These are phyloP conservation scores for Alouatta palliata DNA, from an alignment of 2,113 vertebrate species.

Conservation along the genomic window DNA sequence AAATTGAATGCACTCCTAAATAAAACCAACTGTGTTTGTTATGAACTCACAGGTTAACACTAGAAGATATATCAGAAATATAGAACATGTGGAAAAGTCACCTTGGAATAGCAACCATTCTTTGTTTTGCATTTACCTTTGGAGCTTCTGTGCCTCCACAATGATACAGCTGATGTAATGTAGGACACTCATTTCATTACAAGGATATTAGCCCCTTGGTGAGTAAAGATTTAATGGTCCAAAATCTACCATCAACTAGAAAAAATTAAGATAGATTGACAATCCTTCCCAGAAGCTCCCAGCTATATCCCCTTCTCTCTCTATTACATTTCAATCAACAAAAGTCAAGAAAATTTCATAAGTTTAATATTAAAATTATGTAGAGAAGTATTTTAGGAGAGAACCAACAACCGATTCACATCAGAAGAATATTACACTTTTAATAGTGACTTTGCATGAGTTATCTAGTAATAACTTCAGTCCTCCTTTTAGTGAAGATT, in stretches of 20 bases:
- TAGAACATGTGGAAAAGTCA: not conserved
- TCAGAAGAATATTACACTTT: not conserved
- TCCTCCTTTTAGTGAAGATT: not conserved
- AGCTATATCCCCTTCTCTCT: not conserved
- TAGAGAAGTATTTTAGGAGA: not conserved
- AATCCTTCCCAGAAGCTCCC: not conserved
- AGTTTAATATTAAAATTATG: not conserved
- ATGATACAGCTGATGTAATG: not conserved
- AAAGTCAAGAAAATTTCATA: not conserved
- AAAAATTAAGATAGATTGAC: conserved; percentile 70
- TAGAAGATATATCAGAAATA: not conserved
- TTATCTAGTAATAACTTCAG: not conserved
- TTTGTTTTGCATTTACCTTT: not conserved
- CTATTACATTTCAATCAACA: not conserved
- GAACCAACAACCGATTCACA: not conserved
- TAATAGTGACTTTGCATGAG: not conserved
- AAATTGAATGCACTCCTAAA: not conserved
- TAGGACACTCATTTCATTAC: not conserved
- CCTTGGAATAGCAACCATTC: not conserved
- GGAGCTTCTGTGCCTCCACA: not conserved
- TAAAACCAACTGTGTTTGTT: not conserved
- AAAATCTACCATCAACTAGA: conserved; percentile 60
- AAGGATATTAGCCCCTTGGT: conserved; percentile 20
- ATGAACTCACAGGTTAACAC: not conserved
- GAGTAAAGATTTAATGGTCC: conserved; percentile 69